phyloP scores from a whole-genome alignment of 2,888 invertebrate genomes.

The Fissipunctia ypsillon region DNA sequence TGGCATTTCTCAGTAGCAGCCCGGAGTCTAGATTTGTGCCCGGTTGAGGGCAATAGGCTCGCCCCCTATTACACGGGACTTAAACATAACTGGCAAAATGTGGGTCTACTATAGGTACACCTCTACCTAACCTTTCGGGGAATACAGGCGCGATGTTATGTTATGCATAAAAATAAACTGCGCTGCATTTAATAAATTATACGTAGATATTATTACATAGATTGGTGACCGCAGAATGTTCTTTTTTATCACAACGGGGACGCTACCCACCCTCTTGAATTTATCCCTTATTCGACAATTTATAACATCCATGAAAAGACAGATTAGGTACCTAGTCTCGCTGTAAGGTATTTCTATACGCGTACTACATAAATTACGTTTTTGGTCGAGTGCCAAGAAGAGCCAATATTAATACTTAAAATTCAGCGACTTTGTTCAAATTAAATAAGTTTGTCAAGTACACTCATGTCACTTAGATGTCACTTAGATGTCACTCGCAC shows the following conservation, averaged over 20 bases:
- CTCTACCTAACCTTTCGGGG: too few relatives aligned
- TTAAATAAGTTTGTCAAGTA: conserved; percentile 52
- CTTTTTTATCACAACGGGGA: conserved; percentile 15
- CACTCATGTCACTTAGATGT: conserved; percentile 19
- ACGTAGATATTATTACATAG: background rate
- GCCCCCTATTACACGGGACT: too few relatives aligned
- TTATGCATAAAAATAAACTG: too few relatives aligned
- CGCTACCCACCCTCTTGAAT: conserved; percentile 19
- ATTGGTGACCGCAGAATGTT: conserved; percentile 5
- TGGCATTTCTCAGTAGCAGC: too few relatives aligned
- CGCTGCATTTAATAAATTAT: too few relatives aligned
- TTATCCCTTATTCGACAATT: conserved; percentile 52
- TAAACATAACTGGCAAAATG: too few relatives aligned
- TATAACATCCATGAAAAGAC: conserved; percentile 30
- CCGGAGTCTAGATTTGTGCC: too few relatives aligned
- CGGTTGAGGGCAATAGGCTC: too few relatives aligned
- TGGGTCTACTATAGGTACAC: too few relatives aligned
- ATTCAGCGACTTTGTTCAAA: conserved; percentile 41
- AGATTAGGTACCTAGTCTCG: background rate
- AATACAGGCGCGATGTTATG: too few relatives aligned
- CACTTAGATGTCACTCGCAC: background rate
- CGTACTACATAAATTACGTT: background rate
- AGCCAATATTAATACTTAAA: conserved; percentile 32
- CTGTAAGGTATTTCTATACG: background rate
- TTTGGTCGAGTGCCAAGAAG: conserved; percentile 37